Evolutionary conservation across 2,113 vertebrate genomes (phyloP).

Genomic region (Scatophagus argus): DNA sequence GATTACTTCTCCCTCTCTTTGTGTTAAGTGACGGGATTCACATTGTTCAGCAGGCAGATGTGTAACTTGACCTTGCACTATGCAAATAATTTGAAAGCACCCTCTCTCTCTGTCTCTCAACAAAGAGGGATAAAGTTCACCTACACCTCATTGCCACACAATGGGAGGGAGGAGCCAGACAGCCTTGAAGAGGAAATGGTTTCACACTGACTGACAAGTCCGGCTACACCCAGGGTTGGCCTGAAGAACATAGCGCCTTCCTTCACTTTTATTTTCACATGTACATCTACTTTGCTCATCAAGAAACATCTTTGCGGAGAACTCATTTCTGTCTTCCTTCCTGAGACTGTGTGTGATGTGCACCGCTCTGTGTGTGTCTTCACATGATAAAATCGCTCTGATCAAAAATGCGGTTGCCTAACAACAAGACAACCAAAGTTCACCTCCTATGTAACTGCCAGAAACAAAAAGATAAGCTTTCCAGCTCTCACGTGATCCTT

Average conservation of each 20-base stretch:
- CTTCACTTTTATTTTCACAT: constrained; percentile 43
- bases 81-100: constrained; percentile 69
- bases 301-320: constrained; percentile 23
- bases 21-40: constrained; percentile 43
- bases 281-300: constrained; percentile 47
- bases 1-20: neutral
- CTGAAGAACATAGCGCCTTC: constrained; percentile 40
- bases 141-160: constrained; percentile 67
- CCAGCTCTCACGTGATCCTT: constrained; percentile 60
- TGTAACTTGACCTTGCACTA: constrained; percentile 73
- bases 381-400: constrained; percentile 49
- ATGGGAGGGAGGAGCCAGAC: constrained; percentile 75
- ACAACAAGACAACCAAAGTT: constrained; percentile 73
- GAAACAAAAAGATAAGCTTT: constrained; percentile 19
- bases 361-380: constrained; percentile 11
- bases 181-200: constrained; percentile 77
- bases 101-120: constrained; percentile 36
- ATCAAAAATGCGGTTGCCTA: constrained; percentile 63
- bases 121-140: constrained; percentile 78
- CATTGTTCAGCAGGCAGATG: constrained; percentile 61
- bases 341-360: constrained; percentile 39
- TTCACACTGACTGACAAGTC: constrained; percentile 71
- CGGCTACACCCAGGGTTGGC: constrained; percentile 67
- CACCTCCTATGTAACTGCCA: constrained; percentile 43
- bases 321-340: constrained; percentile 49